Evolutionary conservation across 2,113 vertebrate genomes (phyloP).

Genomic region (Gymnocephalus cernua): DNA sequence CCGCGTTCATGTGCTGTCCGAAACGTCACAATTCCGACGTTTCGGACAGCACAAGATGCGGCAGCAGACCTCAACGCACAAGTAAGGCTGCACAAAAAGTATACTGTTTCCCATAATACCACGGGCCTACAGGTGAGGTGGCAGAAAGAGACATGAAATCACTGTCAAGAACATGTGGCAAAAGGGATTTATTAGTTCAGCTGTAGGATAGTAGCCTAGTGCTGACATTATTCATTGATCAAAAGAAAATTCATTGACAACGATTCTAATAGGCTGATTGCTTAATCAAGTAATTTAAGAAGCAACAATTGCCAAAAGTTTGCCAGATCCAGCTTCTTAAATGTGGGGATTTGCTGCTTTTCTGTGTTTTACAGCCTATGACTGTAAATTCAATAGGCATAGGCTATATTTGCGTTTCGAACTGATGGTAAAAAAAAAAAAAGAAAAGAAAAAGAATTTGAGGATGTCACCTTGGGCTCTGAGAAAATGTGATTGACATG

Average conservation of each 20-base stretch:
- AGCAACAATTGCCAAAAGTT: not conserved
- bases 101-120: not conserved
- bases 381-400: not conserved
- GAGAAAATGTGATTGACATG: too few relatives aligned
- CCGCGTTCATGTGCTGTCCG: conserved; percentile 31
- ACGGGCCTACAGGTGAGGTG: not conserved
- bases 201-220: not conserved
- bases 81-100: not conserved
- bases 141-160: not conserved
- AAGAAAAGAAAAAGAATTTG: not conserved
- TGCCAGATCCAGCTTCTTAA: not conserved
- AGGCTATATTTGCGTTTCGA: not conserved
- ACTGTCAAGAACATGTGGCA: not conserved
- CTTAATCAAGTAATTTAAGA: not conserved
- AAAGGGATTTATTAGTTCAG: not conserved
- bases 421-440: not conserved
- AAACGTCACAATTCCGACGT: conserved; percentile 19
- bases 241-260: not conserved
- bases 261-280: not conserved
- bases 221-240: not conserved
- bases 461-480: not conserved
- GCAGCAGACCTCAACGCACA: not conserved
- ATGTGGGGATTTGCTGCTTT: not conserved
- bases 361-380: too few relatives aligned
- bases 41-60: too few relatives aligned